A percentile compares a stretch with the other conserved stretches of the same genome.
These are phyloP conservation scores for Anguilla rostrata DNA, from an alignment of 2,113 vertebrate species.

Conservation along the genomic window DNA sequence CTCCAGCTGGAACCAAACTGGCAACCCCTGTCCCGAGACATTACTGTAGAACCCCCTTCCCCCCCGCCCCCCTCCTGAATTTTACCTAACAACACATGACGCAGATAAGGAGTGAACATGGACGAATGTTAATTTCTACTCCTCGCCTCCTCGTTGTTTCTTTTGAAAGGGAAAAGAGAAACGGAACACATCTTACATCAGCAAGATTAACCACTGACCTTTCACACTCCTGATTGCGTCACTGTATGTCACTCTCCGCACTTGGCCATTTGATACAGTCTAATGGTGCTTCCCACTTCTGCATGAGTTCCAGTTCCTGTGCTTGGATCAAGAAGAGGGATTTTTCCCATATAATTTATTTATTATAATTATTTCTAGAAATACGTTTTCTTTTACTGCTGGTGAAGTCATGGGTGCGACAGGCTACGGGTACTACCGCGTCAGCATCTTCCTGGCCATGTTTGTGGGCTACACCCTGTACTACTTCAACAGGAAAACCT, in stretches of 20 bases:
- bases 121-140: not conserved
- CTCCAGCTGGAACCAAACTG: not conserved
- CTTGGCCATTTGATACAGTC: not conserved
- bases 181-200: not conserved
- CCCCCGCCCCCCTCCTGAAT: not conserved
- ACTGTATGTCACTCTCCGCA: not conserved
- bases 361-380: not conserved
- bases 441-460: conserved; percentile 84
- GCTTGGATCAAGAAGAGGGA: not conserved
- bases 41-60: not conserved
- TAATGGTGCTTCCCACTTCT: not conserved
- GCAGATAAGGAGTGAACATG: not conserved
- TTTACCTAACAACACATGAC: not conserved
- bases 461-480: conserved; percentile 90
- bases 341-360: not conserved
- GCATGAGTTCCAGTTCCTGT: not conserved
- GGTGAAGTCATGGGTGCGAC: conserved; percentile 67
- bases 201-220: not conserved
- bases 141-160: not conserved
- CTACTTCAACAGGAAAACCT: conserved; percentile 97
- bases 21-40: not conserved
- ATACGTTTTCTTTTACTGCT: not conserved
- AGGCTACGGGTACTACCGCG: conserved; percentile 79
- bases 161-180: conserved; percentile 1
- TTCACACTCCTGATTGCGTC: not conserved